Evolutionary conservation across 2,888 invertebrate genomes (phyloP).

Genomic region (Agrilus mali): DNA sequence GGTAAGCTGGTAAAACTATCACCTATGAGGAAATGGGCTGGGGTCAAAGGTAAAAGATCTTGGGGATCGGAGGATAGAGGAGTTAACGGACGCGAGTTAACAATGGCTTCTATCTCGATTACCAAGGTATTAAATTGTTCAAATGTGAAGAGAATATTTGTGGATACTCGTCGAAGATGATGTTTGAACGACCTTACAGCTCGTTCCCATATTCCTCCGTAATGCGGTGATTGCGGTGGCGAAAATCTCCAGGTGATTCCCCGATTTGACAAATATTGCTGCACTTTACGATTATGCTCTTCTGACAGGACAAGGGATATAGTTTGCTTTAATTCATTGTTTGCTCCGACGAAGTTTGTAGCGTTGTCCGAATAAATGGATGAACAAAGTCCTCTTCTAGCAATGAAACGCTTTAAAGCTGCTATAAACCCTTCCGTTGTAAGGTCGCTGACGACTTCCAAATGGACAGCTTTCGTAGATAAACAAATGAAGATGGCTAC

Average conservation of each 20-base stretch:
- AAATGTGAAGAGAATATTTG: neutral
- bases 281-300: no score
- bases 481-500: slow-evolving; percentile 17
- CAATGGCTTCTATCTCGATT: no score
- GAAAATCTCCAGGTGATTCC: neutral
- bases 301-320: no score
- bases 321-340: slow-evolving; percentile 3
- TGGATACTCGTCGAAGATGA: neutral
- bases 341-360: slow-evolving; percentile 9
- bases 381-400: slow-evolving; percentile 8
- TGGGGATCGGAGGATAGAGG: slow-evolving; percentile 7
- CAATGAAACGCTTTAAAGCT: slow-evolving; percentile 9
- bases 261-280: neutral
- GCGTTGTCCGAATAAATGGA: slow-evolving; percentile 10
- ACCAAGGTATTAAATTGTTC: slow-evolving; percentile 5
- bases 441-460: slow-evolving; percentile 11
- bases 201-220: slow-evolving; percentile 9
- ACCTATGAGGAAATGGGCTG: slow-evolving; percentile 7
- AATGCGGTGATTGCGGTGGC: slow-evolving; percentile 4
- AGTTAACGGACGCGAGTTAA: neutral
- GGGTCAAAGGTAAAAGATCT: slow-evolving; percentile 4
- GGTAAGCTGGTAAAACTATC: neutral
- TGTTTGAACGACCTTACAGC: slow-evolving; percentile 4
- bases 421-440: slow-evolving; percentile 10
- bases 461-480: slow-evolving; percentile 15